Conservation (phyloP, 2,797 vertebrate genomes). For the Argentina silus region DNA sequence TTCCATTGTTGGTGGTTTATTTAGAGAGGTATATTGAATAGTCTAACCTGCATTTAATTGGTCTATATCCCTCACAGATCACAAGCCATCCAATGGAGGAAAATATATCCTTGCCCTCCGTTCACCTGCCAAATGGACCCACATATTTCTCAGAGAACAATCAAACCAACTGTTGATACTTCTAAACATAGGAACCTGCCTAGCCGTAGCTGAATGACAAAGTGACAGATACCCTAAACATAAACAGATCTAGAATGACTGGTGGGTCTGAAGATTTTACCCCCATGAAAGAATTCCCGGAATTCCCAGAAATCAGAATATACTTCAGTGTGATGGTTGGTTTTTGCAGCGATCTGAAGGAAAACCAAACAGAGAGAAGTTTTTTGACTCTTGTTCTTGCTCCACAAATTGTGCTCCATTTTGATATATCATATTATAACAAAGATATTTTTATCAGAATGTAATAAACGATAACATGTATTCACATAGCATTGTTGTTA, state of each 20-base stretch:
- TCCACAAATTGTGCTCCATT: constrained; percentile 9
- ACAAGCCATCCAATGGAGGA: constrained; percentile 52
- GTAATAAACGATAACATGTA: constrained; percentile 42
- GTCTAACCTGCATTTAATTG: background rate
- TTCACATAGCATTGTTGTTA: constrained; percentile 25
- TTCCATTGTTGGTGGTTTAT: background rate
- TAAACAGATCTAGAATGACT: background rate
- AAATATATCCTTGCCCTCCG: constrained; percentile 51
- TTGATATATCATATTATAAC: constrained; percentile 39
- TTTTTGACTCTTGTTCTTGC: constrained; percentile 12
- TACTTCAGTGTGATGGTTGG: background rate
- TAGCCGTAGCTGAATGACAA: background rate
- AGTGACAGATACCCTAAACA: background rate
- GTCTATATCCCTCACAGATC: constrained; percentile 56
- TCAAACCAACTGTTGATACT: constrained; percentile 55
- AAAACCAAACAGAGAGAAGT: background rate
- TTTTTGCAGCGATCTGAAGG: constrained; percentile 4
- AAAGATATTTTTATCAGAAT: constrained; percentile 36
- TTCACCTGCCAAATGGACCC: constrained; percentile 55
- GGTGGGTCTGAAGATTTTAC: background rate
- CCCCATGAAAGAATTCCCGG: background rate
- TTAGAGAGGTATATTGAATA: constrained; percentile 2
- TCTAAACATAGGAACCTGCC: constrained; percentile 5
- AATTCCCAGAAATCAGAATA: background rate
- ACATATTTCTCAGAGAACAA: constrained; percentile 68